Percentiles rank a stretch among this genome's conserved stretches.
Conservation (phyloP, 2,888 invertebrate genomes). For the Eilema griseolum region DNA sequence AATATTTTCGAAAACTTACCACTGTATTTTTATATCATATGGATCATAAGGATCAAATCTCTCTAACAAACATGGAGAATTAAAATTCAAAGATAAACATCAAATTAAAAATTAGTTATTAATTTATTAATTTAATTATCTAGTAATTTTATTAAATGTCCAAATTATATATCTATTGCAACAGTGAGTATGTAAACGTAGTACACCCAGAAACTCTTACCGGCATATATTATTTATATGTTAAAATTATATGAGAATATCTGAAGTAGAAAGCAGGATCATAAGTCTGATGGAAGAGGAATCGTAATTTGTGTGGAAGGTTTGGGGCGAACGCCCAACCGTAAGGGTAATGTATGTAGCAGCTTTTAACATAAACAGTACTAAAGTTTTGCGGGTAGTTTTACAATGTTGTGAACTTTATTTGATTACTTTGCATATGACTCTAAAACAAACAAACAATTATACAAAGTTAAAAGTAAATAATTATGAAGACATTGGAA, state of each 20-base stretch:
- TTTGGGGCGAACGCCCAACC: not conserved
- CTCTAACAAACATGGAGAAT: no score
- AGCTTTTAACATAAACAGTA: constrained; percentile 3
- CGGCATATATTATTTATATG: constrained; percentile 44
- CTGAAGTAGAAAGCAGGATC: constrained; percentile 35
- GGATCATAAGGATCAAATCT: no score
- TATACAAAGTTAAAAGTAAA: no score
- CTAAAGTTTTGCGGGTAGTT: not conserved
- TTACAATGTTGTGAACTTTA: not conserved
- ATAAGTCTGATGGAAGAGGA: constrained; percentile 27
- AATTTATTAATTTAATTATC: not conserved
- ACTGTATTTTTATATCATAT: no score
- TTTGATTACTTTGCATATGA: no score
- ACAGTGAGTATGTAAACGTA: constrained; percentile 37
- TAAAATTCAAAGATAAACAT: no score
- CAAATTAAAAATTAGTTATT: no score
- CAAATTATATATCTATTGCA: constrained; percentile 12
- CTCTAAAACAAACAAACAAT: no score
- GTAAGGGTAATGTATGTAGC: not conserved
- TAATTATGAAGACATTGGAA: no score
- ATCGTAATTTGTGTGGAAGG: constrained; percentile 18
- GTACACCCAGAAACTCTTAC: constrained; percentile 44
- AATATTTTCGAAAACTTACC: no score
- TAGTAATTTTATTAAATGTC: constrained; percentile 28
- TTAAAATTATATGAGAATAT: constrained; percentile 47